Conservation (phyloP, 1,140 invertebrate genomes). For the Plodia interpunctella region DNA sequence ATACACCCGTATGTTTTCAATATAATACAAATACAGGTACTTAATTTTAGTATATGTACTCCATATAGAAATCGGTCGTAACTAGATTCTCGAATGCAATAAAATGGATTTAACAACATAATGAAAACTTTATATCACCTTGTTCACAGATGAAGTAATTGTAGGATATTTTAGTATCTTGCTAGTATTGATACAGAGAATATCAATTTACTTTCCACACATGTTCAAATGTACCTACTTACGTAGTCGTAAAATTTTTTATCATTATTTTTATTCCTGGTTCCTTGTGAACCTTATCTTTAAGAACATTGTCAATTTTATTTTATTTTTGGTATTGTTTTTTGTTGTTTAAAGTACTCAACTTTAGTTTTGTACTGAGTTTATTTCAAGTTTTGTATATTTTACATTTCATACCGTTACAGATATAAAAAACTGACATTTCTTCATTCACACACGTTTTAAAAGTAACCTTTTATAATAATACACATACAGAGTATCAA, state of each 20-base stretch:
- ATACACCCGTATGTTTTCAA: conserved; percentile 20
- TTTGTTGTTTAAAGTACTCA: no score
- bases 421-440: no score
- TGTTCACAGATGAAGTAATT: background rate
- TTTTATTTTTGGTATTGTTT: no score
- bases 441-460: no score
- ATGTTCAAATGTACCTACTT: background rate
- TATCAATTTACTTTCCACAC: background rate
- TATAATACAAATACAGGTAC: conserved; percentile 23
- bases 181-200: background rate
- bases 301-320: no score
- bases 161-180: background rate
- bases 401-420: no score
- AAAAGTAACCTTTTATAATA: no score
- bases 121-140: background rate
- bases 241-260: background rate
- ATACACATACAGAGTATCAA: no score
- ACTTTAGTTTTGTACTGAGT: no score
- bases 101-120: background rate
- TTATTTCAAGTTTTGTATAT: no score
- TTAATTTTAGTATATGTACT: conserved; percentile 27
- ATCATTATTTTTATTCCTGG: background rate
- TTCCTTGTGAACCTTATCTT: no score
- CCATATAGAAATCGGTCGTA: background rate
- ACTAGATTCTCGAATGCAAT: conserved; percentile 1